A percentile compares a stretch with the other conserved stretches of the same genome.
phyloP scores from a whole-genome alignment of 1,140 invertebrate genomes.

The Ptiloglossa arizonensis region DNA sequence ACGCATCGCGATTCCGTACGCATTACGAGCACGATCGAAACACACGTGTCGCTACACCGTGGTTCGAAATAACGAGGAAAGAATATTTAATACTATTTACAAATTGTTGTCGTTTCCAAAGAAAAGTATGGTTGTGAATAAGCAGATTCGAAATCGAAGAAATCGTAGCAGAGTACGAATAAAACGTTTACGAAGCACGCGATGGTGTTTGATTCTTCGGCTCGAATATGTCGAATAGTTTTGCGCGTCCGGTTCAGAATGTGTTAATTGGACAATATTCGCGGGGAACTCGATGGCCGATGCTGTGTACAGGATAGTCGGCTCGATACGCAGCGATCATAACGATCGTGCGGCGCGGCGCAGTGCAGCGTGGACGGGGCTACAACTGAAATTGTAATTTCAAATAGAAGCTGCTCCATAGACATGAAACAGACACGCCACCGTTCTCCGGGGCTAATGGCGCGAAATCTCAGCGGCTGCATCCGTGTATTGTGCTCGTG shows the following conservation, averaged over 20 bases:
- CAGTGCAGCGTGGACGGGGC: neutral
- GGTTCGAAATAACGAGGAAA: too few species aligned
- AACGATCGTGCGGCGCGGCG: slow-evolving; percentile 19
- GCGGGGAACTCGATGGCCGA: neutral
- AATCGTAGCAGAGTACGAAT: neutral
- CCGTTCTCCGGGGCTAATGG: slow-evolving; percentile 26
- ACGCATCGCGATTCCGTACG: too few species aligned
- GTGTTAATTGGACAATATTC: slow-evolving; percentile 13
- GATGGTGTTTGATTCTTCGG: neutral
- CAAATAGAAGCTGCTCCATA: slow-evolving; percentile 26
- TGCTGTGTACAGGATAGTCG: neutral
- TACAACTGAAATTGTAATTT: slow-evolving; percentile 36
- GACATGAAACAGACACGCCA: slow-evolving; percentile 33
- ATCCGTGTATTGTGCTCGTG: neutral
- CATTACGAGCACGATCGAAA: too few species aligned
- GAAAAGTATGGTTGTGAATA: too few species aligned
- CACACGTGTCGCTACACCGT: too few species aligned
- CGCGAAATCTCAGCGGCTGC: slow-evolving; percentile 30
- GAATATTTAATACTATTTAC: too few species aligned
- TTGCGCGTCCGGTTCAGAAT: neutral
- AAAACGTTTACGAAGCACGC: neutral
- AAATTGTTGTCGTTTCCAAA: too few species aligned
- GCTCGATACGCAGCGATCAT: slow-evolving; percentile 12
- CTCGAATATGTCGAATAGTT: neutral
- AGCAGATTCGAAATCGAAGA: neutral